Evolutionary conservation across 1,140 invertebrate species (phyloP), one percentile per base, ranked within the genome.

Genomic region (Drosophila serrata): DNA sequence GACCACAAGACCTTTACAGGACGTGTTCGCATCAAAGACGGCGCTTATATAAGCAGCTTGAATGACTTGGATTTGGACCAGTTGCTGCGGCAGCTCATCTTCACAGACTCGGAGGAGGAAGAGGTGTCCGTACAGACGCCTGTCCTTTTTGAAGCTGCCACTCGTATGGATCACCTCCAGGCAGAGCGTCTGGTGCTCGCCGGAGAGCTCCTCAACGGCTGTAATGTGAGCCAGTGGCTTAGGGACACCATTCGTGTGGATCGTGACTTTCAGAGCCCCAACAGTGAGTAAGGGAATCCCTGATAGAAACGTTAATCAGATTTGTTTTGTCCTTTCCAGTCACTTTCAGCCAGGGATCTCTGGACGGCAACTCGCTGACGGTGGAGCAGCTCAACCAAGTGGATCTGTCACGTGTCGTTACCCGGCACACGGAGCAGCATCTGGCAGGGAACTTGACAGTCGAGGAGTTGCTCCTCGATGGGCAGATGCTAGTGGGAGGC

Each of bases 1-100:
- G 88, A 69, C 15, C 45, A 69, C 35, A 85, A 90, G 13, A 73
- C 56, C 9, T 92, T 92, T 15, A 85, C 80, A 2, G 91, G 90
- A 5, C 79, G 85, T 27, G 81, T 92, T 0, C 46, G 68, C 27
- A 80, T 92, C 8, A 27, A 40, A 0, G 45, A 56, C 0, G 88
- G 90, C 2, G 82, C 72, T 0, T 40, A 75, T 19, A 73, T 92
- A 13, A 24, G 39, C 0, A n/a, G 39, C 7, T 24, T 92, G 0
- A 92, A 91, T 65, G 64, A 53, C 6, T 35, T 79, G 6, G 45
- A 77, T 0, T 0, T 88, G 35, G 55, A 70, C 3, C 24, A 84
- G 22, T 46, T 88, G 8, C 46, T 88, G 8, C n/a, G 33, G 3
- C 57, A 80, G 27, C 42, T 88, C 4, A 78, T 88, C 22, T 70